Evolutionary conservation across 2,113 vertebrate genomes (phyloP), one percentile per base, ranked within the genome.

Genomic region (Ranitomeya variabilis): DNA sequence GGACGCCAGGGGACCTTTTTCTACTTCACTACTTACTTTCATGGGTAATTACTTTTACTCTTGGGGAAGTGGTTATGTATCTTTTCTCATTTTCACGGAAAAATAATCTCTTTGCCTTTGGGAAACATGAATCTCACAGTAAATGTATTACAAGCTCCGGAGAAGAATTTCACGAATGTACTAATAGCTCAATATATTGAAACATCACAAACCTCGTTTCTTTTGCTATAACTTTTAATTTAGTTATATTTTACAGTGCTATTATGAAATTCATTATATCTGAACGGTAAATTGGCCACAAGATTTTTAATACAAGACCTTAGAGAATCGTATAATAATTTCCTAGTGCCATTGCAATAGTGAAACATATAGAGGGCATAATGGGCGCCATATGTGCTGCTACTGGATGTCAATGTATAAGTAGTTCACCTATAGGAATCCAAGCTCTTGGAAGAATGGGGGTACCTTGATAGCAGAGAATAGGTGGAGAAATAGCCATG

Each of bases 41-140:
- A 87, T 73, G 78, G 66, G 23, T 21, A 82, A 87, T 87, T 71
- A 87, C 14, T 64, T 71, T 82, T 82, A 82, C 21, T 73, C 26
- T 69, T 16, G 19, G 74, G 51, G 23, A 66, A 73, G n/a, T 1
- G 0, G 23, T 21, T 23, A 16, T 87, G 86, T 51, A 55, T 77
- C 45, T 60, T n/a, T 55, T 73, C 64, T 73, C 21, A 26, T 71
- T 87, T 23, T 82, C 52, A 55, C 59, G 23, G 78, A 81, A 19
- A 81, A 73, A 57, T 31, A 60, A 81, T 71, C 31, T 64, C 45
- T 26, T 23, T 55, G 86, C 64, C 64, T 69, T 54, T 23, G 77
- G 71, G 77, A 52, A 81, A 21, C 51, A 51, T 76, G 1, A 19
- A 55, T 77, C 23, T 87, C 23, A 52, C 52, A 78, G 55, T 14